Percentiles rank a stretch among this genome's conserved stretches.
phyloP scores from a whole-genome alignment of 2,888 invertebrate species.

The Synanthedon tipuliformis region DNA sequence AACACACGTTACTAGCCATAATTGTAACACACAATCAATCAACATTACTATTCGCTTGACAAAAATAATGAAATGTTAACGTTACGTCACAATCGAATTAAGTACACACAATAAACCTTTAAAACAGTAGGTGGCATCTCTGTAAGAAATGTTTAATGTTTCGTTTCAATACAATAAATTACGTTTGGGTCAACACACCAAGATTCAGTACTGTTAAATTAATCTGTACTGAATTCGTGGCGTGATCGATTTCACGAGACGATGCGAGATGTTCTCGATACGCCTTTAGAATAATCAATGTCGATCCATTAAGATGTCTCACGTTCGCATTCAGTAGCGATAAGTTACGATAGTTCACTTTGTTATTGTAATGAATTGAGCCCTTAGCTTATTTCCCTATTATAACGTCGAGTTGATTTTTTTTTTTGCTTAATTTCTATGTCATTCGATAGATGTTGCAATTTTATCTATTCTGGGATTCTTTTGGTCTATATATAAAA shows the following conservation, averaged over 20 bases:
- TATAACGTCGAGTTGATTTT: no score
- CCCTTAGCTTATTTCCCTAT: neutral
- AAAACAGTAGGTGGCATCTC: no score
- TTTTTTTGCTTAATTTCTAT: no score
- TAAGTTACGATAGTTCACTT: slow-evolving; percentile 24
- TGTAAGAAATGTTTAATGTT: no score
- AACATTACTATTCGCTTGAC: slow-evolving; percentile 29
- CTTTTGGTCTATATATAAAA: no score
- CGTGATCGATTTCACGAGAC: slow-evolving; percentile 39
- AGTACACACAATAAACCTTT: slow-evolving; percentile 2
- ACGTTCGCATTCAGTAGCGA: slow-evolving; percentile 21
- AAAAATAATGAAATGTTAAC: slow-evolving; percentile 25
- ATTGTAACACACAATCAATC: slow-evolving; percentile 37
- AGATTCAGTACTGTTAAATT: neutral
- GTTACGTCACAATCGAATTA: slow-evolving; percentile 33
- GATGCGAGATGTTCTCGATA: slow-evolving; percentile 27
- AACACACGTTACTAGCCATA: slow-evolving; percentile 10
- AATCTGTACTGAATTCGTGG: slow-evolving; percentile 5
- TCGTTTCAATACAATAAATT: no score
- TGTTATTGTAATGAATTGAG: slow-evolving; percentile 32
- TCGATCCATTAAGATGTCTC: slow-evolving; percentile 27
- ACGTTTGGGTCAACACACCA: no score
- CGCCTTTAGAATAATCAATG: slow-evolving; percentile 16
- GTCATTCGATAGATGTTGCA: no score
- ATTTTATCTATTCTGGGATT: no score